These are phyloP conservation scores for Xenops minutus DNA, from an alignment of 2,797 vertebrate genomes.

Conservation along the genomic window DNA sequence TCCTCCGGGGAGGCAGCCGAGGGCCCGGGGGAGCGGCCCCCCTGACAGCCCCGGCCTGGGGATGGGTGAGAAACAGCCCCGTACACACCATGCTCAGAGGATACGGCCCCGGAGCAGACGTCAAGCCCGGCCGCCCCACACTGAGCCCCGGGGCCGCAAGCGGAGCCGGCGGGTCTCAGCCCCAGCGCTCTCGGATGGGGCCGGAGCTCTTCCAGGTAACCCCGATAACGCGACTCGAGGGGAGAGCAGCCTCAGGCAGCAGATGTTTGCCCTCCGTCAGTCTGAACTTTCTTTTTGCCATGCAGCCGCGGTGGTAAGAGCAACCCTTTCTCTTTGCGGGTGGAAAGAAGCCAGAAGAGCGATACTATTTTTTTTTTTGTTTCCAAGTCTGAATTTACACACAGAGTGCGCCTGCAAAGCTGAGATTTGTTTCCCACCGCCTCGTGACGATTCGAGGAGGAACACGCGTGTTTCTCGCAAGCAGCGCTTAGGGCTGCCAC, in stretches of 20 bases:
- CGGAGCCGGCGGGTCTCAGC: background rate
- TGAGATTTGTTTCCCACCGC: background rate
- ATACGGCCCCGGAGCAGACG: background rate
- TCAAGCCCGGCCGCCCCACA: background rate
- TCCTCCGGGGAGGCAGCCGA: background rate
- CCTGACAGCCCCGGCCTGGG: too few species aligned
- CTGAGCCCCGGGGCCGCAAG: background rate
- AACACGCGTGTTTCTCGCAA: background rate
- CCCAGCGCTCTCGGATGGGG: background rate
- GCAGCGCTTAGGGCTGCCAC: background rate
- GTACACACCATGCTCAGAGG: background rate
- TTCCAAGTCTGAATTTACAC: background rate
- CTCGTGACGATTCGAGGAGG: background rate
- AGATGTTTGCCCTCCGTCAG: conserved; percentile 3
- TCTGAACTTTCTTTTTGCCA: conserved; percentile 28
- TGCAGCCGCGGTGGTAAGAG: background rate
- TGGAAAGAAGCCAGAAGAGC: background rate
- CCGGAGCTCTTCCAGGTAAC: background rate
- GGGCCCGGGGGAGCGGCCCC: background rate
- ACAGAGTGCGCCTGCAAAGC: background rate
- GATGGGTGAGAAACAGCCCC: background rate
- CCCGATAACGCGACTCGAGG: background rate
- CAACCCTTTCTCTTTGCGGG: background rate
- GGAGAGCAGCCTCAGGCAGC: background rate
- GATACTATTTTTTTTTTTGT: background rate